These are phyloP conservation scores for Ladona fulva DNA, from an alignment of 1,140 invertebrate species.

Conservation along the genomic window DNA sequence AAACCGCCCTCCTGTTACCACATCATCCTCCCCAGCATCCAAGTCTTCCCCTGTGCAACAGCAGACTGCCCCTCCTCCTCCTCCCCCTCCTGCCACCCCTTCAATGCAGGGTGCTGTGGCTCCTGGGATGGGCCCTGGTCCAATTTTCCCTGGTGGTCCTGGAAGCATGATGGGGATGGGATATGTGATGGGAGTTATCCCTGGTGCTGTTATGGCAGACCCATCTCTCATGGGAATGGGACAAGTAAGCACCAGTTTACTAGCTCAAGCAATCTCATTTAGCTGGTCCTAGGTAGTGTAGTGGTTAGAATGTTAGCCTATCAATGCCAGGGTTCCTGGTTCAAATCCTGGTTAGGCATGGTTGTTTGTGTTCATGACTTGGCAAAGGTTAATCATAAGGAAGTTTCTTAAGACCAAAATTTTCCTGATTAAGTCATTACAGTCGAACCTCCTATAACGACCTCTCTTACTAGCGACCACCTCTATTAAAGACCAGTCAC, in stretches of 20 bases:
- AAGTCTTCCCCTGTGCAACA: background rate
- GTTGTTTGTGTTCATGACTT: no score
- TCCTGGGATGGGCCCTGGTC: background rate
- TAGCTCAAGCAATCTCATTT: constrained; percentile 17
- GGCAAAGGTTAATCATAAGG: no score
- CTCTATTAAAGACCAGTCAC: no score
- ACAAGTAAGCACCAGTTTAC: constrained; percentile 39
- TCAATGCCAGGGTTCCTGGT: constrained; percentile 20
- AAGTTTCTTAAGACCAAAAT: no score
- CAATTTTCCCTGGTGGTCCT: constrained; percentile 1
- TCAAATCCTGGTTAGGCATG: no score
- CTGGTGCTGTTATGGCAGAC: constrained; percentile 36
- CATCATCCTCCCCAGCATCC: background rate
- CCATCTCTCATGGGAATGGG: constrained; percentile 43
- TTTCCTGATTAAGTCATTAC: no score
- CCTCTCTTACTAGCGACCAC: no score
- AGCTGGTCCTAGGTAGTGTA: no score
- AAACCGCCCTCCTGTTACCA: background rate
- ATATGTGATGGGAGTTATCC: constrained; percentile 40
- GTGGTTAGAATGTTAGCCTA: constrained; percentile 8
- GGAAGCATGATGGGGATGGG: constrained; percentile 38
- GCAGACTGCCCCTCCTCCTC: background rate
- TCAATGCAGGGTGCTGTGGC: background rate
- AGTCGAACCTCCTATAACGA: no score
- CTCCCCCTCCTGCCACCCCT: constrained; percentile 22